phyloP scores from a whole-genome alignment of 2,113 vertebrate species.

The Chamaea fasciata region DNA sequence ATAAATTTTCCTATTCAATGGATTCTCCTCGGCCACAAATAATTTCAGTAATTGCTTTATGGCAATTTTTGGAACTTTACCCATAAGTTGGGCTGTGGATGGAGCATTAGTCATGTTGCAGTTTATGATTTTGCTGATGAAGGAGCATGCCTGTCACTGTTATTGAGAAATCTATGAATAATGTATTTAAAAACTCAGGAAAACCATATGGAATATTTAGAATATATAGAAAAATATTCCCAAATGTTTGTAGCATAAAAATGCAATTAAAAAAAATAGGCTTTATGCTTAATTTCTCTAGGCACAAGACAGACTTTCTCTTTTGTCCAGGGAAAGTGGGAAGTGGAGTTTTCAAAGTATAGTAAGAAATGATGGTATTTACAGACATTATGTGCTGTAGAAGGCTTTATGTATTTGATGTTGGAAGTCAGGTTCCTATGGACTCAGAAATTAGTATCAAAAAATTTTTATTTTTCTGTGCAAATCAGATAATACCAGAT shows the following conservation, averaged over 20 bases:
- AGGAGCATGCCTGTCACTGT: not conserved
- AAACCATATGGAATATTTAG: not conserved
- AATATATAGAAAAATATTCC: not conserved
- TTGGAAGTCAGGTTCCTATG: not conserved
- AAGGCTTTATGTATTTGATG: not conserved
- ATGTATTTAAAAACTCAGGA: not conserved
- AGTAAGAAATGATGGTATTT: not conserved
- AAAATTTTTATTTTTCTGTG: not conserved
- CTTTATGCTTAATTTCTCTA: not conserved
- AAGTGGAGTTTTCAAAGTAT: not conserved
- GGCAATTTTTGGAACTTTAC: not conserved
- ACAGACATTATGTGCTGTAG: not conserved
- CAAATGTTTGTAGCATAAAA: not conserved
- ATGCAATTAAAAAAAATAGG: not conserved
- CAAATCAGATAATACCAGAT: not conserved
- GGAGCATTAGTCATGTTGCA: not conserved
- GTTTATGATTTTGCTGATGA: not conserved
- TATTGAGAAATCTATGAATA: not conserved
- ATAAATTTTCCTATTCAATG: not conserved
- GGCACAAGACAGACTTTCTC: not conserved
- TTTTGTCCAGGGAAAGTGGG: not conserved
- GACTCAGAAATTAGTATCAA: not conserved
- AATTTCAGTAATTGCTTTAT: not conserved
- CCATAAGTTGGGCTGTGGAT: not conserved
- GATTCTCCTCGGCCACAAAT: not conserved